Evolutionary conservation across 2,113 vertebrate species (phyloP).

Genomic region (Heliornis fulica): DNA sequence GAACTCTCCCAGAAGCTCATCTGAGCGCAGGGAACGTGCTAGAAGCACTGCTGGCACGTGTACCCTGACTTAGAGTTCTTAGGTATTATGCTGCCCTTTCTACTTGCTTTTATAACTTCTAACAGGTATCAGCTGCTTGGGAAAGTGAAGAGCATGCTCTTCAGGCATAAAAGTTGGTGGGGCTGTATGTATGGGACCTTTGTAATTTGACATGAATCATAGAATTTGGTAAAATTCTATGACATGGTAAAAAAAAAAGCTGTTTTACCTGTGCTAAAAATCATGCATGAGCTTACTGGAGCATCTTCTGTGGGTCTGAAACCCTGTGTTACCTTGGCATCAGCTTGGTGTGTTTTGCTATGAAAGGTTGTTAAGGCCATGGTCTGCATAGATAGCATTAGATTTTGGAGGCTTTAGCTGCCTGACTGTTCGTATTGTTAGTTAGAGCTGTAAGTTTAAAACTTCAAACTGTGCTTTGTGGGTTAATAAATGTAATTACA

Average conservation of each 20-base stretch:
- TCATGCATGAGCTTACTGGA: rapidly evolving
- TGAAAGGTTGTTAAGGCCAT: not conserved
- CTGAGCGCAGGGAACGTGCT: not conserved
- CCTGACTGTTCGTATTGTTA: not conserved
- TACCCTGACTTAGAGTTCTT: not conserved
- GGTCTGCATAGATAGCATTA: not conserved
- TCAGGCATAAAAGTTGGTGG: not conserved
- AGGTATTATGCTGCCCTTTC: not conserved
- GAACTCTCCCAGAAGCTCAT: not conserved
- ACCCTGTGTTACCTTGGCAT: not conserved
- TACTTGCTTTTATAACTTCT: not conserved
- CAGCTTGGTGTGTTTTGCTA: not conserved
- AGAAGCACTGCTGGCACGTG: not conserved
- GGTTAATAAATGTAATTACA: not conserved
- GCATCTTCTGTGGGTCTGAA: not conserved
- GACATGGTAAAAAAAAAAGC: not conserved
- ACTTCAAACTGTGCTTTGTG: not conserved
- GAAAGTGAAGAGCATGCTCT: not conserved
- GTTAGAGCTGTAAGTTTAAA: not conserved
- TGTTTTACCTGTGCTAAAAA: not conserved
- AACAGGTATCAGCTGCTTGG: not conserved
- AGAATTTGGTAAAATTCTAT: no score
- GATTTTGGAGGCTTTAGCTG: not conserved
- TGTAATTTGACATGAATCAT: not conserved
- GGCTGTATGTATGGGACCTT: not conserved